Conservation (phyloP, 2,797 vertebrate genomes). For the Melanotaenia nigrans region DNA sequence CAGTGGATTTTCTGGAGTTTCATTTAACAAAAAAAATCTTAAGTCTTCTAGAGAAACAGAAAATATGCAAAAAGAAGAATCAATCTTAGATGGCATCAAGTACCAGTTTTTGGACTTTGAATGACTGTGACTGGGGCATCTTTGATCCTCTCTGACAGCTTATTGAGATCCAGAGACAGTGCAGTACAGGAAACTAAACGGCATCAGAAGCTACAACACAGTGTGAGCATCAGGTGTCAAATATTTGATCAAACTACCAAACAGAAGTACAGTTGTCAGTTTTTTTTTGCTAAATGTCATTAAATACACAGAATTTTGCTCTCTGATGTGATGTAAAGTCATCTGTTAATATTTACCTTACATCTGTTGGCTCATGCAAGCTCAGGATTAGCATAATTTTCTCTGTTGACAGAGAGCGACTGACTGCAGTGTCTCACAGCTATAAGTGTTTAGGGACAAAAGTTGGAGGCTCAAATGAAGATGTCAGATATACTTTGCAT, state of each 20-base stretch:
- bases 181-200: background rate
- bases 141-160: background rate
- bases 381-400: slow-evolving; percentile 13
- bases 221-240: slow-evolving; percentile 1
- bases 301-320: background rate
- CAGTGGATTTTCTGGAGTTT: background rate
- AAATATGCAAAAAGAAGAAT: background rate
- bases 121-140: background rate
- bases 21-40: background rate
- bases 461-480: slow-evolving; percentile 3
- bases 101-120: background rate
- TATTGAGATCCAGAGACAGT: background rate
- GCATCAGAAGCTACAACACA: background rate
- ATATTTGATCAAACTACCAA: slow-evolving; percentile 6
- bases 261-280: background rate
- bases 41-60: background rate
- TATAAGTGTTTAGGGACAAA: slow-evolving; percentile 23
- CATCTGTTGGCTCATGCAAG: slow-evolving; percentile 7
- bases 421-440: background rate
- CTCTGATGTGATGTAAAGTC: slow-evolving; percentile 8
- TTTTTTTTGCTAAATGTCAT: slow-evolving; percentile 4
- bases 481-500: background rate
- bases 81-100: background rate
- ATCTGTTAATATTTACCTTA: slow-evolving; percentile 25
- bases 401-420: slow-evolving; percentile 7